phyloP scores from a whole-genome alignment of 2,113 vertebrate genomes.

The Passerina amoena region DNA sequence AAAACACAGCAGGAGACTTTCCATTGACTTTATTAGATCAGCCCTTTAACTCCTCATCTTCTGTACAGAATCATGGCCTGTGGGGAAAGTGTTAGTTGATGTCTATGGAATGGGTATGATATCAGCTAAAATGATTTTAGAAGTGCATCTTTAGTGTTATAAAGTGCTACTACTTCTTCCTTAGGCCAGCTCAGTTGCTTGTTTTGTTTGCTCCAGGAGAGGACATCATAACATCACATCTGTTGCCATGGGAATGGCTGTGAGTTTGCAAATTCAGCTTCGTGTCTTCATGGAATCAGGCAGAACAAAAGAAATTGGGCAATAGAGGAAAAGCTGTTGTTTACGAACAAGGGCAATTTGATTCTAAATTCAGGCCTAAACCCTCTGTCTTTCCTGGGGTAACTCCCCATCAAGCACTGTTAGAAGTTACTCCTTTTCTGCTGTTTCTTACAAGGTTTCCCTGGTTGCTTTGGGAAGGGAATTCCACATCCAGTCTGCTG shows the following conservation, averaged over 20 bases:
- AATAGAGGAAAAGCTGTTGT: background rate
- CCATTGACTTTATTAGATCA: background rate
- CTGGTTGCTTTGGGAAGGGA: background rate
- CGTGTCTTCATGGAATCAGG: background rate
- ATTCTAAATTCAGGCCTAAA: background rate
- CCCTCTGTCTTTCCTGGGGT: background rate
- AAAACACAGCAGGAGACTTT: background rate
- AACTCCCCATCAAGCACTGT: background rate
- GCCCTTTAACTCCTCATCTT: background rate
- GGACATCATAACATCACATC: conserved; percentile 6
- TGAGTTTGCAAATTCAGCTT: conserved; percentile 36
- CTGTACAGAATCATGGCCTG: background rate
- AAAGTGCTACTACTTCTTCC: background rate
- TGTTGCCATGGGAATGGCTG: conserved; percentile 48
- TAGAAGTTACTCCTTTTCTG: background rate
- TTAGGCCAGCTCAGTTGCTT: background rate
- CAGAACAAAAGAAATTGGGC: background rate
- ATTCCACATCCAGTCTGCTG: background rate
- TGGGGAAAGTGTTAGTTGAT: background rate
- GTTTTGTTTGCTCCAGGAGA: background rate
- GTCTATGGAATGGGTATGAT: background rate
- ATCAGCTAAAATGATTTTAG: background rate
- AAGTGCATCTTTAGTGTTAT: background rate
- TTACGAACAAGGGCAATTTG: background rate
- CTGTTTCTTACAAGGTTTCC: background rate